A percentile compares a stretch with the other conserved stretches of the same genome.
Conservation (phyloP, 2,888 invertebrate species). For the Drosophila incognita region DNA sequence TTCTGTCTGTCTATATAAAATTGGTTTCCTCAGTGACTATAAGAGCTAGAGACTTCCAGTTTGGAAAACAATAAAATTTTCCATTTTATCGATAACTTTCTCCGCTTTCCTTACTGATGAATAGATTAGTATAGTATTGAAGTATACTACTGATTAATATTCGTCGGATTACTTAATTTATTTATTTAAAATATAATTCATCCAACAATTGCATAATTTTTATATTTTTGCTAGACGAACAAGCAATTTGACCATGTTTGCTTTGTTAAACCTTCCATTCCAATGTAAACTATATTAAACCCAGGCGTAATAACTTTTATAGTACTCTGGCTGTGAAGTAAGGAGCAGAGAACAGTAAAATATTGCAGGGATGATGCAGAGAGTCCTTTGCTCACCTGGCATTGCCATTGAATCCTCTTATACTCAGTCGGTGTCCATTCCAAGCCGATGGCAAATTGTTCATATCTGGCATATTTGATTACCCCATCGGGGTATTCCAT, state of each 20-base stretch:
- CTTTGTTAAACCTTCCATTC: too few relatives aligned
- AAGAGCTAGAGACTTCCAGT: background rate
- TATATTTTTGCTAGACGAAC: too few relatives aligned
- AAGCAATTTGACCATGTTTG: too few relatives aligned
- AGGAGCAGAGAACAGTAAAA: background rate
- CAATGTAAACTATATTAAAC: too few relatives aligned
- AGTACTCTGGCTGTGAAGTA: background rate
- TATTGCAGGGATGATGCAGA: background rate
- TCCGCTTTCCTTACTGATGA: background rate
- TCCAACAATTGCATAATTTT: background rate
- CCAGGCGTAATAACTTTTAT: too few relatives aligned
- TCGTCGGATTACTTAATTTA: background rate
- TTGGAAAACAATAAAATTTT: background rate
- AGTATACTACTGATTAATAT: background rate
- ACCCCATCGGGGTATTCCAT: background rate
- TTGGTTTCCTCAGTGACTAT: background rate
- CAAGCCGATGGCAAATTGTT: background rate
- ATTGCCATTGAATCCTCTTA: background rate
- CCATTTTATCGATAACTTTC: background rate
- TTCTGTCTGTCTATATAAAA: background rate
- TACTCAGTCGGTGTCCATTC: background rate
- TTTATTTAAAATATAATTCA: background rate
- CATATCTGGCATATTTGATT: background rate
- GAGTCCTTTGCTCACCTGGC: background rate
- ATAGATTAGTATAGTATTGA: fast-evolving